Evolutionary conservation across 2,888 invertebrate genomes (phyloP).

Genomic region (Agelastica alni): DNA sequence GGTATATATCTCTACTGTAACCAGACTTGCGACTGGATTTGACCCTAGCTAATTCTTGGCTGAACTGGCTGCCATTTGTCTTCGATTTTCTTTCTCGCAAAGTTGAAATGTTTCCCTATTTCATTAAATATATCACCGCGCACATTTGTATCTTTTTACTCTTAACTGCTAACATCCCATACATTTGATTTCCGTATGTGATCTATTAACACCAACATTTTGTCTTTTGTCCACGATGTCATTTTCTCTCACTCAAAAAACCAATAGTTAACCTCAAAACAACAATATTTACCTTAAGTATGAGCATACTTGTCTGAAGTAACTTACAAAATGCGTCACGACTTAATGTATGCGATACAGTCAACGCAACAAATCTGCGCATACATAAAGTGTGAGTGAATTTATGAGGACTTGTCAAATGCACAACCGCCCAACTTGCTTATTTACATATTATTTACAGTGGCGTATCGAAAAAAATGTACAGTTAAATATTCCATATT

Average conservation of each 20-base stretch:
- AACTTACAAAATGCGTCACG: background rate
- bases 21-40: too few relatives aligned
- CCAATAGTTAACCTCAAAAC: background rate
- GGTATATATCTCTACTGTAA: too few relatives aligned
- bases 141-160: background rate
- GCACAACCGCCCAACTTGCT: too few relatives aligned
- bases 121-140: background rate
- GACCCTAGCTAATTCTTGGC: too few relatives aligned
- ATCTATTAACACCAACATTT: background rate
- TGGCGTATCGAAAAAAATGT: too few relatives aligned
- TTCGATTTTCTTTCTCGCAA: background rate
- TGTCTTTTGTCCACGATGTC: too few relatives aligned
- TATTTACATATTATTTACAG: too few relatives aligned
- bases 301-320: background rate
- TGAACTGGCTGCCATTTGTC: background rate
- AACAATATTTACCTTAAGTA: background rate
- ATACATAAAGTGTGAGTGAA: background rate
- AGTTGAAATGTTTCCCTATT: background rate
- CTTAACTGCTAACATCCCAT: background rate
- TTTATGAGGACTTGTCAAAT: too few relatives aligned
- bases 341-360: background rate
- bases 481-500: too few relatives aligned
- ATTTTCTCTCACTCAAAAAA: too few relatives aligned
- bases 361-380: too few relatives aligned
- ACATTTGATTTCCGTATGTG: background rate